Conservation (phyloP, 2,888 invertebrate genomes). For the Tachina grossa region DNA sequence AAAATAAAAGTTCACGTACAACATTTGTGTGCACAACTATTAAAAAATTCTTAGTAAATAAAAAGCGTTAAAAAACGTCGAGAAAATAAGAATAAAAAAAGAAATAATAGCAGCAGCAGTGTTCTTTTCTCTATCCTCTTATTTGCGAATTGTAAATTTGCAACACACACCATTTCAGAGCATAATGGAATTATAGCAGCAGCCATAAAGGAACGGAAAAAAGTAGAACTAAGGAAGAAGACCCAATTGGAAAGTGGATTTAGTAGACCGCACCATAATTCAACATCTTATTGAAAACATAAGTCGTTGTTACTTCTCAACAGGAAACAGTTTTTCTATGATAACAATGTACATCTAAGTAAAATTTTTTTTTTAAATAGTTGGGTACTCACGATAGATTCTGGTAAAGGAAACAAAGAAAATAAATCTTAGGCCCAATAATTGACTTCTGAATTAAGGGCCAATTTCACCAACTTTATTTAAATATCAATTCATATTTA, state of each 20-base stretch:
- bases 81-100: not conserved
- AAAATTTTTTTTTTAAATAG: no score
- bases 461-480: no score
- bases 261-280: not conserved
- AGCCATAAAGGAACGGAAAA: conserved; percentile 15
- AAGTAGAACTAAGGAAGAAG: not conserved
- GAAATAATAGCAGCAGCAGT: not conserved
- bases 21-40: conserved; percentile 31
- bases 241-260: not conserved
- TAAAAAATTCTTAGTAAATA: conserved; percentile 24
- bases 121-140: conserved; percentile 14
- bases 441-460: no score
- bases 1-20: conserved; percentile 53
- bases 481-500: no score
- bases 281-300: no score
- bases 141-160: conserved; percentile 31
- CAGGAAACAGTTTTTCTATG: no score
- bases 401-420: no score
- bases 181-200: conserved; percentile 14
- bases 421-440: no score
- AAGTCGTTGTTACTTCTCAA: no score
- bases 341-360: no score
- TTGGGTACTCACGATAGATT: no score
- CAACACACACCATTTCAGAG: conserved; percentile 33
- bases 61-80: conserved; percentile 26